Conservation (phyloP, 2,888 invertebrate species). For the Mantis religiosa region DNA sequence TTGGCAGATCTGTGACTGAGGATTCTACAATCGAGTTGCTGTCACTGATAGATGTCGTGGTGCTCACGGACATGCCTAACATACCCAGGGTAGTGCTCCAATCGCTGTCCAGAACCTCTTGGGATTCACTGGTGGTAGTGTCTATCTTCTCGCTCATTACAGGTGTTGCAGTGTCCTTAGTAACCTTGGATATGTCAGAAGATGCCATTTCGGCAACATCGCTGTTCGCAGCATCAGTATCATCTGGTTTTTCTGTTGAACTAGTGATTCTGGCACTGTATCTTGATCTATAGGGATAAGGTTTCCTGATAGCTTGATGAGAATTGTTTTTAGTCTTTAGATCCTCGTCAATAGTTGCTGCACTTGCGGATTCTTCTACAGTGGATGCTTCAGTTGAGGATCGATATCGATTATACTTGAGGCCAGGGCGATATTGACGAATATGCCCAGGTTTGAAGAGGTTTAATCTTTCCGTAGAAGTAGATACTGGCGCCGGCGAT, state of each 20-base stretch:
- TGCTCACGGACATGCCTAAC: not conserved
- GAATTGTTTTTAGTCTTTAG: conserved; percentile 35
- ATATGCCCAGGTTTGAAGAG: conserved; percentile 27
- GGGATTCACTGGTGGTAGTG: not conserved
- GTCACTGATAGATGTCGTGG: conserved; percentile 11
- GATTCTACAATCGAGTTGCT: conserved; percentile 11
- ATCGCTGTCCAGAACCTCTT: not conserved
- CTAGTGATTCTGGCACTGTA: not conserved
- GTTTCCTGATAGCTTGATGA: conserved; percentile 35
- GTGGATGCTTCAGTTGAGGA: conserved; percentile 34
- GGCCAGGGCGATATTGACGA: conserved; percentile 34
- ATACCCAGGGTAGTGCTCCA: not conserved
- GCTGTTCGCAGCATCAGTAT: not conserved
- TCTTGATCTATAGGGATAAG: conserved; percentile 29
- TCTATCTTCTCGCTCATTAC: conserved; percentile 1
- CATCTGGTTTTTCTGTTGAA: not conserved
- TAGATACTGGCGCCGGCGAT: not conserved
- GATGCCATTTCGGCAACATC: not conserved
- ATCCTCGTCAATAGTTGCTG: not conserved
- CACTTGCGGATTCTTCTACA: not conserved
- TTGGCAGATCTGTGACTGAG: not conserved
- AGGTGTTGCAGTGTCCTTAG: not conserved
- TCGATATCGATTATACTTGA: conserved; percentile 37
- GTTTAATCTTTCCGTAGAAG: conserved; percentile 17
- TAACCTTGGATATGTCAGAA: not conserved